Percentiles rank a stretch among this genome's conserved stretches.
These are phyloP conservation scores for Leptopilina syphax DNA, from an alignment of 2,888 invertebrate genomes.

Conservation along the genomic window DNA sequence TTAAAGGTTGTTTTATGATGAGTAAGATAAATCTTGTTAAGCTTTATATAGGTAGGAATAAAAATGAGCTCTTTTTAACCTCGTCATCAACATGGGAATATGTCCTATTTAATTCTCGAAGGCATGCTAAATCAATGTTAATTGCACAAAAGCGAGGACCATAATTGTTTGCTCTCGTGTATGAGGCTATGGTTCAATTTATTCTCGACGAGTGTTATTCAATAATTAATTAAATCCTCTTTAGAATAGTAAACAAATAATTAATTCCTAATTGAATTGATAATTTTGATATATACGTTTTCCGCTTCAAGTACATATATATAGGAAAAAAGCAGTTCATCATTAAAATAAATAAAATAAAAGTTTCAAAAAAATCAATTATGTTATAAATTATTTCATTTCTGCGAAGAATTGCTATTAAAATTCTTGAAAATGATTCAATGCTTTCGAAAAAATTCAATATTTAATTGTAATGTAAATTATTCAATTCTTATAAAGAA, in stretches of 20 bases:
- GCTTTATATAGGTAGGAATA: neutral
- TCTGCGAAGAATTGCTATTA: no score
- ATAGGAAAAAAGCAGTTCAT: no score
- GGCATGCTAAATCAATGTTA: conserved; percentile 14
- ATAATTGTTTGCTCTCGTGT: conserved; percentile 8
- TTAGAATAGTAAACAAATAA: conserved; percentile 1
- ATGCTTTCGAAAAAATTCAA: no score
- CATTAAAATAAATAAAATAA: no score
- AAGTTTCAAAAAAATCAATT: no score
- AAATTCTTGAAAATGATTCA: no score
- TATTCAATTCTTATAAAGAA: no score
- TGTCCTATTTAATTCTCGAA: conserved; percentile 12
- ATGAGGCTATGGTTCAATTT: neutral
- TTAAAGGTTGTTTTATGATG: neutral
- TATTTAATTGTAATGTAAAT: no score
- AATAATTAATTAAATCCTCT: conserved; percentile 22
- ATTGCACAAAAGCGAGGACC: conserved; percentile 6
- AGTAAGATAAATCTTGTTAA: neutral
- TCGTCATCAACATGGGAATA: neutral
- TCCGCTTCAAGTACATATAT: no score
- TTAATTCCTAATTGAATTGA: conserved; percentile 12
- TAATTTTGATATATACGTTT: neutral
- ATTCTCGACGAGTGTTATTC: conserved; percentile 1
- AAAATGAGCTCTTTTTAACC: neutral
- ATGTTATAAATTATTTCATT: no score